phyloP scores from a whole-genome alignment of 2,888 invertebrate genomes.

The Cantharis flavilabris region DNA sequence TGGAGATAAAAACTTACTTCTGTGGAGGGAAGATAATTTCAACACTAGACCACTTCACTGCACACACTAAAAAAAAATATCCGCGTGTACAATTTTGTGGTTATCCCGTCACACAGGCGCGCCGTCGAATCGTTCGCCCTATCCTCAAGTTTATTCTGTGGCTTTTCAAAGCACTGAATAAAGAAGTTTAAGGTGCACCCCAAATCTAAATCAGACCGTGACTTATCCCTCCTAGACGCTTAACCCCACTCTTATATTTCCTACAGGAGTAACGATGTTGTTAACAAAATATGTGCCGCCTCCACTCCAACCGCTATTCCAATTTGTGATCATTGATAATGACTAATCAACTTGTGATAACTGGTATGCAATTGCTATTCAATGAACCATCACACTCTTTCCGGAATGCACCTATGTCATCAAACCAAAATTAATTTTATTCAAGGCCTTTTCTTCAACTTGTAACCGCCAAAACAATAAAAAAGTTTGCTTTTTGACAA shows the following conservation, averaged over 20 bases:
- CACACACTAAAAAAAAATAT: constrained; percentile 43
- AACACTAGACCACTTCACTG: constrained; percentile 49
- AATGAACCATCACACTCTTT: constrained; percentile 25
- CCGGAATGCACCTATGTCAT: constrained; percentile 7
- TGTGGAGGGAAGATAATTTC: constrained; percentile 43
- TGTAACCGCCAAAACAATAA: not conserved
- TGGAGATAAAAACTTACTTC: constrained; percentile 46
- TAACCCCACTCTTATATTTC: constrained; percentile 35
- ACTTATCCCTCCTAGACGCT: constrained; percentile 45
- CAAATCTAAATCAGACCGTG: constrained; percentile 53
- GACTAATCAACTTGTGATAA: constrained; percentile 46
- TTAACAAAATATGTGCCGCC: constrained; percentile 43
- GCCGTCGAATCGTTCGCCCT: constrained; percentile 56
- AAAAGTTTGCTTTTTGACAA: not conserved
- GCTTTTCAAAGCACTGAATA: constrained; percentile 57
- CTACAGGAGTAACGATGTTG: constrained; percentile 37
- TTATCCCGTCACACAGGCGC: constrained; percentile 52
- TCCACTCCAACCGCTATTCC: constrained; percentile 41
- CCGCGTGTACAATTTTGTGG: constrained; percentile 48
- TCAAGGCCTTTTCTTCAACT: not conserved
- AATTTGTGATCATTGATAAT: constrained; percentile 45
- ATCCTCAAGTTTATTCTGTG: constrained; percentile 55
- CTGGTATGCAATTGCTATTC: constrained; percentile 36
- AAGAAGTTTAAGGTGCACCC: constrained; percentile 51
- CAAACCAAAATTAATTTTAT: not conserved